Percentiles rank a stretch among this genome's conserved stretches.
Conservation (phyloP, 2,113 vertebrate species). For the Apodemus sylvaticus region DNA sequence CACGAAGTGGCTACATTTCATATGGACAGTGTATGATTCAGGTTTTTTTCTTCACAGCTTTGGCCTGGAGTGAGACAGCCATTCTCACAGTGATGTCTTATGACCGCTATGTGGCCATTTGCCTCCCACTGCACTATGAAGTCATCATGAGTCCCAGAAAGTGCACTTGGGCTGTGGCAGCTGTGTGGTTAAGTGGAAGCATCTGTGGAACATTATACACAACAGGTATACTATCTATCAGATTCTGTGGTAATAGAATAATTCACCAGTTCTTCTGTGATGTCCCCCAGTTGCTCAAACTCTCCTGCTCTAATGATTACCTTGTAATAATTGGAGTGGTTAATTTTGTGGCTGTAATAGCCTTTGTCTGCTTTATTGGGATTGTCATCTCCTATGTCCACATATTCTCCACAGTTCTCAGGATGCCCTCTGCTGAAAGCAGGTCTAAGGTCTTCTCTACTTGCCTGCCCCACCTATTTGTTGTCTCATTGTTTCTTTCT, state of each 20-base stretch:
- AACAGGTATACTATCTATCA: too few species aligned
- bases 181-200: constrained; percentile 23
- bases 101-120: constrained; percentile 68
- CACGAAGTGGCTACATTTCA: constrained; percentile 24
- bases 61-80: constrained; percentile 50
- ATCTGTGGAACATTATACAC: neutral
- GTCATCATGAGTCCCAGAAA: constrained; percentile 47
- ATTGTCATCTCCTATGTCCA: neutral
- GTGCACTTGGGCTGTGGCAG: constrained; percentile 14
- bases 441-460: too few species aligned
- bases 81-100: constrained; percentile 71
- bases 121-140: constrained; percentile 60
- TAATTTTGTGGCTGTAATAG: constrained; percentile 17
- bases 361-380: constrained; percentile 32
- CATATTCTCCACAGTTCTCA: too few species aligned
- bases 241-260: too few species aligned
- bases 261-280: too few species aligned
- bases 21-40: constrained; percentile 35
- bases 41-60: constrained; percentile 51
- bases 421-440: too few species aligned
- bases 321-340: neutral
- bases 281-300: too few species aligned
- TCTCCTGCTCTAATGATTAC: neutral
- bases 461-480: too few species aligned
- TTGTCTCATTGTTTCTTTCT: neutral